Base-by-base conservation (phyloP, 2,113 vertebrate species). In the Oncorhynchus nerka region DNA sequence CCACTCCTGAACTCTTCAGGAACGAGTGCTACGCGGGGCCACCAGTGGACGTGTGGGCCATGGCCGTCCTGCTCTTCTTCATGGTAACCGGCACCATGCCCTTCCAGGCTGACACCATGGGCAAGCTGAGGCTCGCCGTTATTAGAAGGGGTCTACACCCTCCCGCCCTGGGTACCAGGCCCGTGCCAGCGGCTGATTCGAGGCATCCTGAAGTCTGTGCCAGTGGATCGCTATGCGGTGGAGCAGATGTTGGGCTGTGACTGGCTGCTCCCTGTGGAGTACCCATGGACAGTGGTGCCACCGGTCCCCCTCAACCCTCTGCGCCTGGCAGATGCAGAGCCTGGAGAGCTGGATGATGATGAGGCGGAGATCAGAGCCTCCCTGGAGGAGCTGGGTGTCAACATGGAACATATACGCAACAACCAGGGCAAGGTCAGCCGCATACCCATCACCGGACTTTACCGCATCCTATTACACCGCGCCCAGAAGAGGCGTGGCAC, bases 21-120 rank as follows among this genome's bases (percentile, higher is more conserved):
- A 96, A 98, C 1, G 93, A 97, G 83, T 93, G 88, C 78, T 99
- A 99, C 0, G 62, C 94, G 0, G 97, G 97, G 0, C 68, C 94
- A 32, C 94, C 93, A 0, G 96, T 98, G 78, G 97, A 97, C 15
- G 93, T 99, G 76, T 99, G 98, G 97, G 97, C 98, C 4, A 89
- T 99, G 86, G 97, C 97, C 0, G 94, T 99, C 34, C 91, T 99
- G 5, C 87, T 99, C 0, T 99, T 96, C 89, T 99, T 98, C 71
- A 97, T 97, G 93, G 95, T 91, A 34, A 97, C 95, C 0, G 96
- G 94, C 7, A 86, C 91, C 4, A 95, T 98, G 95, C 97, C 97
- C 0, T 99, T 99, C 82, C 95, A 94, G 0, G 97, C 97, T 0
- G 97, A 98, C 6, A 99, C 96, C 0, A 94, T 98, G 85, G 94